These are phyloP conservation scores for Hippoglossus hippoglossus DNA, from an alignment of 2,797 vertebrate genomes.

Conservation along the genomic window DNA sequence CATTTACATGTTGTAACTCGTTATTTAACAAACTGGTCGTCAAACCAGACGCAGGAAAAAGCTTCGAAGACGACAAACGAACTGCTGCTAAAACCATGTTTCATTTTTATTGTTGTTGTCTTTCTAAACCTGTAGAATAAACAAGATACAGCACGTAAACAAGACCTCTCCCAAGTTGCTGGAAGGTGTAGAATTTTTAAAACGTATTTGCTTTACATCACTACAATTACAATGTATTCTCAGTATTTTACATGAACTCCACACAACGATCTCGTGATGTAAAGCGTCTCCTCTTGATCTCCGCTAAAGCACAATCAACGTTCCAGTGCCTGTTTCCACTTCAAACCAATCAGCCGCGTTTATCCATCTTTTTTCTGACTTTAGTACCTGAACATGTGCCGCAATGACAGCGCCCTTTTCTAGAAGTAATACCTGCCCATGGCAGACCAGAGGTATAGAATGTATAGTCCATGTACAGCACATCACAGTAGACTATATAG, in stretches of 20 bases:
- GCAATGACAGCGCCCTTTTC: constrained; percentile 14
- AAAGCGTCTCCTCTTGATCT: not conserved
- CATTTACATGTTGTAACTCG: not conserved
- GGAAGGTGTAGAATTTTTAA: no score
- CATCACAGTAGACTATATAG: constrained; percentile 59
- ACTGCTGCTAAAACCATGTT: constrained; percentile 24
- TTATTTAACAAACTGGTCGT: not conserved
- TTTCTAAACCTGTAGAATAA: no score
- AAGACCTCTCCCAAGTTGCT: no score
- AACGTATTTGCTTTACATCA: not conserved
- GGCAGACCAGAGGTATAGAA: constrained; percentile 25
- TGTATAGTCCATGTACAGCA: constrained; percentile 57
- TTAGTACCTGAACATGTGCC: constrained; percentile 21
- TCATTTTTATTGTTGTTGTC: no score
- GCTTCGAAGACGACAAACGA: not conserved
- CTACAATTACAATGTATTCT: not conserved
- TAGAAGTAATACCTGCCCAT: not conserved
- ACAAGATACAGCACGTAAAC: no score
- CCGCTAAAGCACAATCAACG: constrained; percentile 68
- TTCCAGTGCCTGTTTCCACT: constrained; percentile 64
- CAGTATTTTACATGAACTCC: not conserved
- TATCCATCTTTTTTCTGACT: constrained; percentile 7
- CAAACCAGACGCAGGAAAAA: no score
- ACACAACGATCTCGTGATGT: no score
- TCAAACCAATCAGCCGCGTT: constrained; percentile 14